Percentiles rank a stretch among this genome's conserved stretches.
Conservation (phyloP, 2,888 invertebrate species). For the Psococerastis gibbosa region DNA sequence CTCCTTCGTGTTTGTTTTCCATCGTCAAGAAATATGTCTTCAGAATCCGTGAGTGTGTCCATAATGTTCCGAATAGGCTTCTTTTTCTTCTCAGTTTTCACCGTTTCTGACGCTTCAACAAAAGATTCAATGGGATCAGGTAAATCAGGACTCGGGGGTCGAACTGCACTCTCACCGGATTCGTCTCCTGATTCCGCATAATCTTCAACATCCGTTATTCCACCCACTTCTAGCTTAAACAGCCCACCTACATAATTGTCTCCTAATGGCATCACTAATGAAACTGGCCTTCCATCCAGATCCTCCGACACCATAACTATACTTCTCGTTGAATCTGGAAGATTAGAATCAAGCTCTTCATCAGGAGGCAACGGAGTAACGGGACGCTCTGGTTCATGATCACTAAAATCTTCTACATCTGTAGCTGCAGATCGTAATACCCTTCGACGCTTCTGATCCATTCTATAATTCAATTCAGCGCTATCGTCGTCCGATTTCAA, state of each 20-base stretch:
- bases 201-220: constrained; percentile 20
- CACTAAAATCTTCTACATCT: constrained; percentile 18
- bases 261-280: constrained; percentile 29
- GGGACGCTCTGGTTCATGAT: constrained; percentile 16
- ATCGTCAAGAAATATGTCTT: constrained; percentile 9
- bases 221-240: constrained; percentile 22
- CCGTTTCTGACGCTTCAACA: constrained; percentile 19
- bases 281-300: constrained; percentile 26
- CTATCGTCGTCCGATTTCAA: constrained; percentile 21
- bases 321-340: constrained; percentile 30
- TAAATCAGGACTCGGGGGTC: constrained; percentile 16
- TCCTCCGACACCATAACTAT: constrained; percentile 27
- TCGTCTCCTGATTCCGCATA: constrained; percentile 20
- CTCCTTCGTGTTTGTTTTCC: constrained; percentile 19
- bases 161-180: constrained; percentile 23
- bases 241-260: constrained; percentile 18
- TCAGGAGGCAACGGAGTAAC: constrained; percentile 12
- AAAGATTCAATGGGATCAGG: constrained; percentile 21
- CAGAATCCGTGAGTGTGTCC: constrained; percentile 5
- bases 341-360: constrained; percentile 17
- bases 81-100: constrained; percentile 17
- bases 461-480: constrained; percentile 1
- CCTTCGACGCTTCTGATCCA: not conserved
- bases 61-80: constrained; percentile 14
- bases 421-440: not conserved